Percentiles rank a stretch among this genome's conserved stretches.
Conservation (phyloP, 2,888 invertebrate genomes). For the Octonoba sinensis region DNA sequence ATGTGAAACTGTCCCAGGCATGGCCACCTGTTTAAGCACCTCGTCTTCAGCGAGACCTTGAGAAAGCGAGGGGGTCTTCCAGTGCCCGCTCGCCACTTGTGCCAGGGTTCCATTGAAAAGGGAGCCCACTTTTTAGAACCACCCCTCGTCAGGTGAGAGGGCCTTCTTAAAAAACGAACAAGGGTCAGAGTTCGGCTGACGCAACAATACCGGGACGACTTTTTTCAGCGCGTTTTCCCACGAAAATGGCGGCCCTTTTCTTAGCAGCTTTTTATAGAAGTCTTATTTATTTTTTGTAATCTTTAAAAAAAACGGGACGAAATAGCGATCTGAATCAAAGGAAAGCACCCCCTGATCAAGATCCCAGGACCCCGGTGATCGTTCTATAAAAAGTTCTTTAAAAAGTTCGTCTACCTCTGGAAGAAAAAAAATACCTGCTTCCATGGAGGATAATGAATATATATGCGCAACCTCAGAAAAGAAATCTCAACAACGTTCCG, state of each 20-base stretch:
- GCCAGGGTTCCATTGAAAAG: constrained; percentile 34
- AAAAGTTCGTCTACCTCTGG: constrained; percentile 34
- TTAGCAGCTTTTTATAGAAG: not conserved
- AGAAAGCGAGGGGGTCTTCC: no score
- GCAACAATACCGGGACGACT: constrained; percentile 39
- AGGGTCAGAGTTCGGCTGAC: constrained; percentile 30
- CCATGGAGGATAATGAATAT: constrained; percentile 14
- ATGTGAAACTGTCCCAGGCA: no score
- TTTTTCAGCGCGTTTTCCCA: constrained; percentile 41
- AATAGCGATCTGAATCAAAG: constrained; percentile 45
- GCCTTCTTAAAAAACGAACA: not conserved
- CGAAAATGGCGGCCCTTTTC: constrained; percentile 18
- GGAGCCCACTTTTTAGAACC: constrained; percentile 26
- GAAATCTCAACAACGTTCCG: constrained; percentile 38
- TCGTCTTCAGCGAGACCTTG: no score
- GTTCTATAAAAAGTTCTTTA: constrained; percentile 27
- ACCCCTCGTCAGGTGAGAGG: constrained; percentile 27
- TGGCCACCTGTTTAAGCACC: no score
- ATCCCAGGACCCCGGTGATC: constrained; percentile 44
- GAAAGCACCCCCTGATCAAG: constrained; percentile 27
- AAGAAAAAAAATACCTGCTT: constrained; percentile 26
- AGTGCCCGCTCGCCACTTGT: constrained; percentile 38
- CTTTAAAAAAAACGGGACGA: constrained; percentile 17
- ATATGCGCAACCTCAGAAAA: not conserved
- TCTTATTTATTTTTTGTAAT: constrained; percentile 24